Base-by-base conservation (phyloP, 23 tunicate genomes). In the Styela clava region DNA sequence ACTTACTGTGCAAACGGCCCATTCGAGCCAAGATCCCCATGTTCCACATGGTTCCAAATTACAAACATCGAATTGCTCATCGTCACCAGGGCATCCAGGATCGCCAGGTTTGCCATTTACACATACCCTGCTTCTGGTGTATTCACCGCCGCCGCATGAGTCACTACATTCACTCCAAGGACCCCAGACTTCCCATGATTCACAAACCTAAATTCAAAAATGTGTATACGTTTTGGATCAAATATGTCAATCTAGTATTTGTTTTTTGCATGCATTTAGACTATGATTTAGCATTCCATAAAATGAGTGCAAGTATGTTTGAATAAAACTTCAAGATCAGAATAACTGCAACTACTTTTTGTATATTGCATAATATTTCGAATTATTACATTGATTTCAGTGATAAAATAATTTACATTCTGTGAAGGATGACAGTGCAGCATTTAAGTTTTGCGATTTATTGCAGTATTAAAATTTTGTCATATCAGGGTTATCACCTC, bases 101-200 rank as follows among this genome's bases (percentile, higher is more conserved):
- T 44, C 65, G 69, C 52, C 52, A 12, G 81, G 78, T 22, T 51
- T 79, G 61, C 85, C 84, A 68, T 83, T 88, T n/a, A 79, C 67
- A 62, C 96, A 90, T 9, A 26, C 29, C 34, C 96, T 68, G 19
- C 76, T 61, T 2, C 84, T 71, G 1, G 52, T 25, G 20, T 83
- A 64, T 3, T 69, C 77, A 56, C 87, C 96, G n/a, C 84, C 84
- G 0, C 86, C 96, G 52, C 96, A 90, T 1, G 89, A 62, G 23
- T 22, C 63, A 7, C 78, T 27, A 61, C 96, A 90, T 61, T 74
- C 71, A 7, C 68, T 52, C 86, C 86, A 82, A 16, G 81, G 30
- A 7, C 77, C 34, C 95, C 95, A 89, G 16, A 34, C 61, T 12
- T 65, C 3, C 83, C 88, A 89, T 22, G 33, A 25, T 76, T 76